Percentiles rank a stretch among this genome's conserved stretches.
Conservation (phyloP, 2,888 invertebrate species). For the Cetonia aurata region DNA sequence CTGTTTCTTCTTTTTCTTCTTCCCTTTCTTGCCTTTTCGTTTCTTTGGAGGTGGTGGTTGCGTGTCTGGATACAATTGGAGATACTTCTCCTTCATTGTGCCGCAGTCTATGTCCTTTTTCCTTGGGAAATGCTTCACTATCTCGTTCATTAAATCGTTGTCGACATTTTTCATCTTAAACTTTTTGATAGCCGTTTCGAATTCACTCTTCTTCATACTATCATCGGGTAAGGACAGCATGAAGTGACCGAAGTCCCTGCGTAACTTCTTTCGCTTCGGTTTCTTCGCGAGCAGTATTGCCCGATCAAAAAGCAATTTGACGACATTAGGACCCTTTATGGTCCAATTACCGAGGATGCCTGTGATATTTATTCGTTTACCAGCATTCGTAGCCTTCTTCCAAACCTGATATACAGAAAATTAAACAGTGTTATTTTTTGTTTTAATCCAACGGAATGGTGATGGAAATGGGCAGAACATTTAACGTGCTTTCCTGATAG, state of each 20-base stretch:
- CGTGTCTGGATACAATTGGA: constrained; percentile 66
- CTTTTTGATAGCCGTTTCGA: constrained; percentile 57
- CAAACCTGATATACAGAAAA: constrained; percentile 47
- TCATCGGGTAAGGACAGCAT: constrained; percentile 62
- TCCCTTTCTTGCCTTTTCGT: constrained; percentile 51
- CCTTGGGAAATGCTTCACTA: constrained; percentile 63
- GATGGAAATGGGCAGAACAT: too few relatives aligned
- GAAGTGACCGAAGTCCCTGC: constrained; percentile 61
- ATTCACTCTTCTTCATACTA: constrained; percentile 58
- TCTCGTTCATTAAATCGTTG: constrained; percentile 54
- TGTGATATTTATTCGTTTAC: constrained; percentile 63
- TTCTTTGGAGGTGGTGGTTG: constrained; percentile 54
- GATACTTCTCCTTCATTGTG: constrained; percentile 64
- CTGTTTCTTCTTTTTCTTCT: constrained; percentile 50
- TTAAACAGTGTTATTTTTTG: too few relatives aligned
- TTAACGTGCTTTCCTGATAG: too few relatives aligned
- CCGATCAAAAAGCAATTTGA: constrained; percentile 66
- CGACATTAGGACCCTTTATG: constrained; percentile 66
- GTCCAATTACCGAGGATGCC: constrained; percentile 67
- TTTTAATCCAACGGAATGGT: too few relatives aligned
- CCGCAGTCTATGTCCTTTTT: constrained; percentile 61
- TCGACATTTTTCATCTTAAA: constrained; percentile 62
- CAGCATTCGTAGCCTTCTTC: constrained; percentile 54
- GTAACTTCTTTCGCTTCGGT: constrained; percentile 62
- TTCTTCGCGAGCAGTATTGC: constrained; percentile 67